Evolutionary conservation across 2,888 invertebrate species (phyloP).

Genomic region (Meiosimyza decipiens): DNA sequence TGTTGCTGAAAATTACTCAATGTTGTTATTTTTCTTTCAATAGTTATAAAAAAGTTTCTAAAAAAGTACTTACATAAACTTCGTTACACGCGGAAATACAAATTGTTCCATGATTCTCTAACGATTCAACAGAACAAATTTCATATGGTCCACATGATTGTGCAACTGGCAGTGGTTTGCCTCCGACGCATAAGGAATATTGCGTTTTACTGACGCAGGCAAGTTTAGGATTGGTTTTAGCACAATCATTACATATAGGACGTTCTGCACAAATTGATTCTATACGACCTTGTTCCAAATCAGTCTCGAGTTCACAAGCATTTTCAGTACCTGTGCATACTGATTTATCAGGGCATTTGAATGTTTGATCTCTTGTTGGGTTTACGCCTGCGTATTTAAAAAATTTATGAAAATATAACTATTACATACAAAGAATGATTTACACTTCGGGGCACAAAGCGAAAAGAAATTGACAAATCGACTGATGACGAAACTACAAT

Average conservation of each 20-base stretch:
- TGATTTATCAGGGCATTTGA: not conserved
- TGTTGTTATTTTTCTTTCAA: not conserved
- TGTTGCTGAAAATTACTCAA: not conserved
- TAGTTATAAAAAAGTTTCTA: not conserved
- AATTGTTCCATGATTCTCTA: not conserved
- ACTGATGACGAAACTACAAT: too few species aligned
- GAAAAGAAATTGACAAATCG: too few species aligned
- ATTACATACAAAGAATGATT: too few species aligned
- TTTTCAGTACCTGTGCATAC: constrained; percentile 1
- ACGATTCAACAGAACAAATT: constrained; percentile 13
- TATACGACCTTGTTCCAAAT: not conserved
- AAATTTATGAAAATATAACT: too few species aligned
- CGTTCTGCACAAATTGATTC: not conserved
- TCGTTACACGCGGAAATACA: constrained; percentile 8
- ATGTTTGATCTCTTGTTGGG: not conserved
- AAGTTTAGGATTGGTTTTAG: not conserved
- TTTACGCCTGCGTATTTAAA: too few species aligned
- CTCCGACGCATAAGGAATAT: not conserved
- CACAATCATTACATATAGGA: not conserved
- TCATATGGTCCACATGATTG: not conserved
- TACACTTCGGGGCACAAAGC: too few species aligned
- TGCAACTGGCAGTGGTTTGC: not conserved
- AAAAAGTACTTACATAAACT: constrained; percentile 1
- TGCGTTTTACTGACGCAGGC: constrained; percentile 21
- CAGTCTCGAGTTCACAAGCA: not conserved